Percentiles rank a stretch among this genome's conserved stretches.
Evolutionary conservation across 2,888 invertebrate genomes (phyloP).

Genomic region (Epistrophe grossulariae): DNA sequence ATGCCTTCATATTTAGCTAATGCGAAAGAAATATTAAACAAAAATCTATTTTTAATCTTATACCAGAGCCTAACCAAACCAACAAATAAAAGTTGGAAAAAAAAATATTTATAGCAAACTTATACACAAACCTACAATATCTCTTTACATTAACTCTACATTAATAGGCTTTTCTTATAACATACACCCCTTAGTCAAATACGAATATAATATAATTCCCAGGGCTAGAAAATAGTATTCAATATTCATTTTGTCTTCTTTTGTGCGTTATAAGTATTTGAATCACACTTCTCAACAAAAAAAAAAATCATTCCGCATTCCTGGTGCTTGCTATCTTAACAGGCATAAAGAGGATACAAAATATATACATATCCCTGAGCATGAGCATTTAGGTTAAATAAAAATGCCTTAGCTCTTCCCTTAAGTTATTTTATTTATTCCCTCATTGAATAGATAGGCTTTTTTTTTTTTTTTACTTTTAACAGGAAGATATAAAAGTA

Average conservation of each 20-base stretch:
- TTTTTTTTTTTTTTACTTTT: constrained; percentile 6
- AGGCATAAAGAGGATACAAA: constrained; percentile 25
- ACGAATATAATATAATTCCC: constrained; percentile 46
- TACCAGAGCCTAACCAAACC: neutral
- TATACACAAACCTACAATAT: neutral
- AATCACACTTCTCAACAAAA: constrained; percentile 7
- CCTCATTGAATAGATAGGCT: constrained; percentile 38
- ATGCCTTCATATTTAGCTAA: neutral
- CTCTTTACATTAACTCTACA: constrained; percentile 12
- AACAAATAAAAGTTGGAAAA: constrained; percentile 51
- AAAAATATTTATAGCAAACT: constrained; percentile 5
- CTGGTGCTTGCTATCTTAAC: constrained; percentile 25
- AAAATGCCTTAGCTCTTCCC: constrained; percentile 16
- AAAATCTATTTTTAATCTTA: constrained; percentile 58
- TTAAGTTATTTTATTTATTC: constrained; percentile 41
- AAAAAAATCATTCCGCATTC: constrained; percentile 52
- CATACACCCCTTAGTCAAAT: constrained; percentile 48
- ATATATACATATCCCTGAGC: constrained; percentile 54
- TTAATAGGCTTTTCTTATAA: constrained; percentile 34
- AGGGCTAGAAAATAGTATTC: constrained; percentile 33
- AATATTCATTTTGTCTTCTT: constrained; percentile 6
- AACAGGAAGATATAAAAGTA: constrained; percentile 35
- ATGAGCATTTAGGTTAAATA: constrained; percentile 14
- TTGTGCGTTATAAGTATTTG: constrained; percentile 13
- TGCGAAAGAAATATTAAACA: constrained; percentile 40